Percentiles rank a stretch among this genome's conserved stretches.
These are phyloP conservation scores for Strigamia crassipes DNA, from an alignment of 2,888 invertebrate genomes.

Conservation along the genomic window DNA sequence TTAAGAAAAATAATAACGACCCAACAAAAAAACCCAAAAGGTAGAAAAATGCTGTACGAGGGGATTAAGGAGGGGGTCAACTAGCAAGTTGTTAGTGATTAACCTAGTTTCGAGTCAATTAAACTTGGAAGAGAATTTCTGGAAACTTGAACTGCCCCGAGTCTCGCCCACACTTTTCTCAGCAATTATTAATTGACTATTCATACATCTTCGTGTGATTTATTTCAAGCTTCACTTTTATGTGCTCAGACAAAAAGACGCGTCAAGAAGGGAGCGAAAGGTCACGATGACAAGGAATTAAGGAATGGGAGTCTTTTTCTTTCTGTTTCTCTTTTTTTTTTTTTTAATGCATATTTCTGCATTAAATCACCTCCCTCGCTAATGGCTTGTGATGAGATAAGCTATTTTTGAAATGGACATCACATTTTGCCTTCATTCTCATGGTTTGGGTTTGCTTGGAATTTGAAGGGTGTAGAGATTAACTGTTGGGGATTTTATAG, in stretches of 20 bases:
- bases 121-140: not conserved
- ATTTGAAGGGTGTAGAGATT: slow-evolving; percentile 30
- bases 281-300: not conserved
- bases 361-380: slow-evolving; percentile 6
- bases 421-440: slow-evolving; percentile 23
- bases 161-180: slow-evolving; percentile 19
- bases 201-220: not conserved
- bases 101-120: slow-evolving; percentile 6
- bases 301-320: slow-evolving; percentile 8
- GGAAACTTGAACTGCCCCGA: not conserved
- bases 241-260: not conserved
- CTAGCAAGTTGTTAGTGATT: not conserved
- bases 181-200: slow-evolving; percentile 25
- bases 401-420: slow-evolving; percentile 30
- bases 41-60: not conserved
- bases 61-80: not conserved
- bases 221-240: not conserved
- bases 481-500: not conserved
- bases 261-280: not conserved
- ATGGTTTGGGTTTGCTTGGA: not conserved
- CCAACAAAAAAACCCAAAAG: not conserved
- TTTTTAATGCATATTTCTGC: not conserved
- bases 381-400: slow-evolving; percentile 36
- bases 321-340: not conserved
- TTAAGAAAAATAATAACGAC: not conserved